Evolutionary conservation across 2,113 vertebrate species (phyloP).

Genomic region (Eretmochelys imbricata): DNA sequence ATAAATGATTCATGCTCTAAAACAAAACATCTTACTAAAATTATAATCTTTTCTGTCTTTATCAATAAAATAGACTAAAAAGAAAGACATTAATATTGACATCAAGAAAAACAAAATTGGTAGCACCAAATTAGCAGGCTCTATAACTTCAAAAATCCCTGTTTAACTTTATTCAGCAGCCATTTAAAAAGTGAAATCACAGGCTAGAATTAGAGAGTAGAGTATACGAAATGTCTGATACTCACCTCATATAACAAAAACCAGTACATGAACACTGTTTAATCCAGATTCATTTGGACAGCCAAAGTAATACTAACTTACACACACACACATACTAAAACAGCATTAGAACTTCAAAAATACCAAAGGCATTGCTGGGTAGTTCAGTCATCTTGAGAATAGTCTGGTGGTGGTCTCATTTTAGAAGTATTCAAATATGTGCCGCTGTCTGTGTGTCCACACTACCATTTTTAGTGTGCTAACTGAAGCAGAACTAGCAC

Average conservation of each 20-base stretch:
- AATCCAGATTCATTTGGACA: background rate
- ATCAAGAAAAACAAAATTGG: background rate
- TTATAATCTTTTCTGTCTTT: background rate
- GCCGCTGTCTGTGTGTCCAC: background rate
- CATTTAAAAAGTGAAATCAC: background rate
- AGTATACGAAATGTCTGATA: background rate
- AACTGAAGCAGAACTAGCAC: background rate
- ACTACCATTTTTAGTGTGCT: background rate
- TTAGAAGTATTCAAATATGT: background rate
- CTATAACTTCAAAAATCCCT: background rate
- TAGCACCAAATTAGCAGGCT: background rate
- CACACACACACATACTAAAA: background rate
- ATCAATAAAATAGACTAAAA: background rate
- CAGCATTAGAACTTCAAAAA: background rate
- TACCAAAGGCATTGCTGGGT: background rate
- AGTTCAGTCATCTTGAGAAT: background rate
- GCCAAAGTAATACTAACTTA: background rate
- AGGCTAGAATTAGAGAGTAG: background rate
- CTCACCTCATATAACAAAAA: background rate
- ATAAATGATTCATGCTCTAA: background rate
- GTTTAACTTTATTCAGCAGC: background rate
- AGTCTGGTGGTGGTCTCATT: background rate
- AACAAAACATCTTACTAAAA: background rate
- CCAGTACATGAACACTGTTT: background rate
- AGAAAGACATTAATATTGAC: background rate